phyloP scores from a whole-genome alignment of 2,113 vertebrate species.

The Platysteira castanea region DNA sequence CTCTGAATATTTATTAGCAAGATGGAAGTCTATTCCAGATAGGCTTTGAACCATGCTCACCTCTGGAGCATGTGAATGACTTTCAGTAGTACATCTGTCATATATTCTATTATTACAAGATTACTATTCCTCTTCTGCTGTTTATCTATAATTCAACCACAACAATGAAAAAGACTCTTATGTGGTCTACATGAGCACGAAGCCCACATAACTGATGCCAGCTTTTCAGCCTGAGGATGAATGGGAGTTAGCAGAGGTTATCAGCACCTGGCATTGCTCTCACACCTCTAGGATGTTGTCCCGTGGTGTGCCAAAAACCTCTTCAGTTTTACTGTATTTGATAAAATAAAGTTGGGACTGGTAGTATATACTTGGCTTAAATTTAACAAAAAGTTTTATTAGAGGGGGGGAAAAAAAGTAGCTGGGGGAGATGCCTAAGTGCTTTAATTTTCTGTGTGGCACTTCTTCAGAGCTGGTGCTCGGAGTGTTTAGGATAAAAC shows the following conservation, averaged over 20 bases:
- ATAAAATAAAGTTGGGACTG: neutral
- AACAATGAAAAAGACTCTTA: neutral
- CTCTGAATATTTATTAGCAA: slow-evolving; percentile 42
- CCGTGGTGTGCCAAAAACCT: neutral
- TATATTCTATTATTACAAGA: neutral
- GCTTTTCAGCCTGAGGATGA: neutral
- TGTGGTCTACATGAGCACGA: neutral
- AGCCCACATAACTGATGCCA: neutral
- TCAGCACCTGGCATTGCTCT: neutral
- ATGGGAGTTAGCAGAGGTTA: neutral
- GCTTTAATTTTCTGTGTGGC: neutral
- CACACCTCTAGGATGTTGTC: neutral
- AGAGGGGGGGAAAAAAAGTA: rapidly evolving
- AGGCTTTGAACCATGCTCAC: neutral
- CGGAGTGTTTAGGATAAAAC: rapidly evolving
- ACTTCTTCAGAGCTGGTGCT: neutral
- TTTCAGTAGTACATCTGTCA: neutral
- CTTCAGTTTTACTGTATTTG: neutral
- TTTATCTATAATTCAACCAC: slow-evolving; percentile 29
- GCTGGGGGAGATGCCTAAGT: neutral
- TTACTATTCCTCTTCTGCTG: neutral
- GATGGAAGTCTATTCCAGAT: neutral
- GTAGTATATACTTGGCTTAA: neutral
- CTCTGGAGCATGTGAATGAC: neutral
- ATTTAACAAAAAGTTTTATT: neutral